A percentile compares a stretch with the other conserved stretches of the same genome.
These are phyloP conservation scores for Vombatus ursinus DNA, from an alignment of 2,113 vertebrate species.

Conservation along the genomic window DNA sequence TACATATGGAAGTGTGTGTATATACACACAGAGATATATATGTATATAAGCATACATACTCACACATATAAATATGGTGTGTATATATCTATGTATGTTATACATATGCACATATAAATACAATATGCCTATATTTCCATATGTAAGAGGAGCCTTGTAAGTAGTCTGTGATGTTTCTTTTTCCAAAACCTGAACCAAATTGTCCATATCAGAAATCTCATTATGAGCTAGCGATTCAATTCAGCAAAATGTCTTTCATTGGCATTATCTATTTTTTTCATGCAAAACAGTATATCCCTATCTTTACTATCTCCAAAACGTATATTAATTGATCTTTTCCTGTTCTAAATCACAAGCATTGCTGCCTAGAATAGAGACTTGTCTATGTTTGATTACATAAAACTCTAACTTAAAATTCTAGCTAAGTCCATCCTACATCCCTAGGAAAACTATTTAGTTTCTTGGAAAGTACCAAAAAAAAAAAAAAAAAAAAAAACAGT, in stretches of 20 bases:
- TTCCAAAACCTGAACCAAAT: background rate
- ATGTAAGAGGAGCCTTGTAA: background rate
- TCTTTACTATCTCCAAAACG: background rate
- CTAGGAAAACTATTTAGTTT: background rate
- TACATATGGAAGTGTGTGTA: background rate
- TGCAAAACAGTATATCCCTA: background rate
- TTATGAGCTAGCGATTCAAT: background rate
- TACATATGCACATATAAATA: background rate
- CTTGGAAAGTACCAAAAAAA: background rate
- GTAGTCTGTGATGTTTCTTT: background rate
- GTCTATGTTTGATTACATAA: background rate
- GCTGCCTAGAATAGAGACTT: background rate
- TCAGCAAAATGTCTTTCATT: background rate
- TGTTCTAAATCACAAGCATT: background rate
- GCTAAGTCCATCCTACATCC: background rate
- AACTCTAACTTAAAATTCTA: background rate
- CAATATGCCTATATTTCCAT: background rate
- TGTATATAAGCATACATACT: background rate
- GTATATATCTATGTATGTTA: background rate
- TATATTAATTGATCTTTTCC: background rate
- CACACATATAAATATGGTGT: no score
- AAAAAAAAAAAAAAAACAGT: background rate
- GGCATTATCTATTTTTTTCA: background rate
- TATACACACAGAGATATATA: background rate
- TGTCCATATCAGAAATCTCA: background rate